Evolutionary conservation across 2,113 vertebrate species (phyloP), one percentile per base, ranked within the genome.

Genomic region (Catharus fuscescens): DNA sequence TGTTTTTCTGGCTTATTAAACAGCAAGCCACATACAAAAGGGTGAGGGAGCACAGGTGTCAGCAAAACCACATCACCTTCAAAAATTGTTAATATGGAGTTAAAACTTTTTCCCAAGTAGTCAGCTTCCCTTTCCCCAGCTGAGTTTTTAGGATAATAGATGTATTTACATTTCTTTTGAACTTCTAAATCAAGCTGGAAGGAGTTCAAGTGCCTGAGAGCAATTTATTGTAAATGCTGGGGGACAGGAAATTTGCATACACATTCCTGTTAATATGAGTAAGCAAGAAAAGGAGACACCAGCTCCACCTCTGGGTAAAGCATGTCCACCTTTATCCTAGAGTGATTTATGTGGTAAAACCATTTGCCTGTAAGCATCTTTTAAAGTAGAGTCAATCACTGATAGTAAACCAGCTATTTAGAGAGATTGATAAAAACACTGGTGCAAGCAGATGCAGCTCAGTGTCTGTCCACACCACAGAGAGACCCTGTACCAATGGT

Each of bases 141-240:
- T 86, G 18, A 0, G 34, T 59, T 57, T 83, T 52, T 62, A 3
- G 4, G 5, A 38, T 5, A 14, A 77, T 29, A 34, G n/a, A 48
- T 16, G 15, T 10, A 84, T 73, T 71, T 73, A 60, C 9, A 20
- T 77, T 65, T 77, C 59, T 65, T 92, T 95, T 93, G 56, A 96
- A 84, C 69, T 71, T 91, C 50, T 76, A 60, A 84, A 89, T 78
- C 44, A 91, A 91, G 29, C 44, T 92, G 88, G 80, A 91, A 92
- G 21, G n/a, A 17, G 12, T 67, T 86, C 88, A 92, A 71, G 40
- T 67, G 60, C 77, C 73, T 47, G 31, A 59, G 40, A 91, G 72
- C 80, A 88, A 64, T 70, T 78, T 78, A n/a, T 52, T 34, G 9
- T 86, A 79, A 64, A n/a, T 91, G 34, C 61, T 64, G 8, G 52